Conservation (phyloP, 2,888 invertebrate genomes). For the Hyppa rectilinea region DNA sequence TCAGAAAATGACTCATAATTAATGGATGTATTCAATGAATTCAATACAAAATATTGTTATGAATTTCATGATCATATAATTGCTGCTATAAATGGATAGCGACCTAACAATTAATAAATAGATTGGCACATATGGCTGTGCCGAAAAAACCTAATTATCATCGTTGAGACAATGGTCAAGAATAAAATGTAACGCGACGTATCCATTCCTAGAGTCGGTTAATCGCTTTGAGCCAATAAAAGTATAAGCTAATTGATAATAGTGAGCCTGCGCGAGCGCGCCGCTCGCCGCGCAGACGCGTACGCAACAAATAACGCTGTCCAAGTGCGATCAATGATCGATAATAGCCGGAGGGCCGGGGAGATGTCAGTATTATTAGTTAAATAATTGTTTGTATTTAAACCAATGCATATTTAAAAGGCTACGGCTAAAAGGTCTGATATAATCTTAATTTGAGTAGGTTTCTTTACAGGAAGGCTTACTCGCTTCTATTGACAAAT, state of each 20-base stretch:
- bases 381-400: slow-evolving; percentile 48
- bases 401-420: no score
- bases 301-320: slow-evolving; percentile 51
- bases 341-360: slow-evolving; percentile 25
- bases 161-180: slow-evolving; percentile 46
- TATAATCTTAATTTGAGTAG: no score
- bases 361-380: slow-evolving; percentile 24
- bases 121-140: slow-evolving; percentile 35
- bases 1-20: not conserved
- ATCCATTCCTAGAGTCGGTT: slow-evolving; percentile 57
- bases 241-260: slow-evolving; percentile 64
- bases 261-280: slow-evolving; percentile 53
- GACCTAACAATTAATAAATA: slow-evolving; percentile 41
- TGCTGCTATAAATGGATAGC: slow-evolving; percentile 30
- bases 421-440: no score
- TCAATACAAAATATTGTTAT: slow-evolving; percentile 46
- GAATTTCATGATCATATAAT: slow-evolving; percentile 49
- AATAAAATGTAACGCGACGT: slow-evolving; percentile 56
- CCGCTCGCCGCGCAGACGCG: slow-evolving; percentile 36
- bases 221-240: slow-evolving; percentile 63
- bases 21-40: slow-evolving; percentile 30
- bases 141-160: slow-evolving; percentile 46
- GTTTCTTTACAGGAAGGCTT: no score
- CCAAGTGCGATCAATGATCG: slow-evolving; percentile 56
- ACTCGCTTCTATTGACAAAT: no score